These are phyloP conservation scores for Biston stratarius DNA, from an alignment of 2,888 invertebrate genomes.

Conservation along the genomic window DNA sequence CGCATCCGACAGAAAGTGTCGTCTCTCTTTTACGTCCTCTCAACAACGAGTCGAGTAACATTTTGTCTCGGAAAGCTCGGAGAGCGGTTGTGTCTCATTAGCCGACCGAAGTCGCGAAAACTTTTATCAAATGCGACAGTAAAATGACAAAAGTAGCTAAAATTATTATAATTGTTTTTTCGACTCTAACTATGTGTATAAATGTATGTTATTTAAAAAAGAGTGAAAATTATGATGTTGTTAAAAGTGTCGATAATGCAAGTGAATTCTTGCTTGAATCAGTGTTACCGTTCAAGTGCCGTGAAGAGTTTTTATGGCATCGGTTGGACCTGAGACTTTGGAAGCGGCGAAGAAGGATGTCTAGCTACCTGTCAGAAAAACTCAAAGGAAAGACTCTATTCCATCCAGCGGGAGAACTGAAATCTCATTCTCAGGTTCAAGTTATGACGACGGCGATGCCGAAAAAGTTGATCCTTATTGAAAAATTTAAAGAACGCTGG, in stretches of 20 bases:
- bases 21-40: conserved; percentile 41
- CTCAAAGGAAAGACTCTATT: conserved; percentile 33
- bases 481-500: conserved; percentile 71
- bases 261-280: conserved; percentile 49
- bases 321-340: conserved; percentile 72
- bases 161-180: conserved; percentile 60
- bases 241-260: conserved; percentile 45
- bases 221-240: conserved; percentile 47
- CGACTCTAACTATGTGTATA: conserved; percentile 61
- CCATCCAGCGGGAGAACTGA: conserved; percentile 32
- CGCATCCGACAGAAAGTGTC: conserved; percentile 53
- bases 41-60: conserved; percentile 53
- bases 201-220: conserved; percentile 54
- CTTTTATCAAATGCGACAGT: conserved; percentile 40
- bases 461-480: conserved; percentile 48
- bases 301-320: conserved; percentile 64
- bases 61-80: conserved; percentile 67
- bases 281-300: conserved; percentile 60
- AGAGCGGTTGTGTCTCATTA: conserved; percentile 67
- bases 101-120: conserved; percentile 47
- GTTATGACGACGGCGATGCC: conserved; percentile 30
- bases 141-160: conserved; percentile 62
- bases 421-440: conserved; percentile 30
- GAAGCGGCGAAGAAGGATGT: conserved; percentile 73
- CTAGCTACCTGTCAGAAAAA: conserved; percentile 39